Percentiles rank a stretch among this genome's conserved stretches.
These are phyloP conservation scores for Oryctes rhinoceros DNA, from an alignment of 1,140 invertebrate species.

Conservation along the genomic window DNA sequence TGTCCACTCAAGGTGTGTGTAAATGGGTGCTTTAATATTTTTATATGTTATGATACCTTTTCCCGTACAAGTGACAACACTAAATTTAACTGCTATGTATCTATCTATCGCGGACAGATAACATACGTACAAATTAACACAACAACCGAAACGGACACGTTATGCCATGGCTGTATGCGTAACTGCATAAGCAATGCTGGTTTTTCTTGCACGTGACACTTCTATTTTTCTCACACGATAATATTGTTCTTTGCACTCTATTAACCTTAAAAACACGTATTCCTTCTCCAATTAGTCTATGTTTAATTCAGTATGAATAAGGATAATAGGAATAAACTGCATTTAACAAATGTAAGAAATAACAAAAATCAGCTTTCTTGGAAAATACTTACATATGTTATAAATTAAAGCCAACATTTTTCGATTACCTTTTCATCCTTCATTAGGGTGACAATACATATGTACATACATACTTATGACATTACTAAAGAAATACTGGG, in stretches of 20 bases:
- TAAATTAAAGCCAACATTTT: too few relatives aligned
- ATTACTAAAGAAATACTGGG: too few relatives aligned
- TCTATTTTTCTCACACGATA: neutral
- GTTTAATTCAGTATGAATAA: too few relatives aligned
- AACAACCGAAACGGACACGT: neutral
- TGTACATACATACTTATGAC: too few relatives aligned
- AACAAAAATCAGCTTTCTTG: too few relatives aligned
- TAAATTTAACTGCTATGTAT: neutral
- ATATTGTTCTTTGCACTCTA: neutral
- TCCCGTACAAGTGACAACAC: constrained; percentile 10
- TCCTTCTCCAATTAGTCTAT: neutral
- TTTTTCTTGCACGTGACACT: neutral
- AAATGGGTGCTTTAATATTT: constrained; percentile 54
- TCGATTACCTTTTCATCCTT: too few relatives aligned
- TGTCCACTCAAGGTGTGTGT: constrained; percentile 62
- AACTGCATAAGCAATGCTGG: neutral
- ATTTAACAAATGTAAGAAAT: too few relatives aligned
- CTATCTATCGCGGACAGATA: neutral
- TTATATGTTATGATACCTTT: constrained; percentile 29
- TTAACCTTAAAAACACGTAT: neutral
- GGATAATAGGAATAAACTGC: too few relatives aligned
- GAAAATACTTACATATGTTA: too few relatives aligned
- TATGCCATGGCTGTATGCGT: constrained; percentile 17
- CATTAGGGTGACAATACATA: too few relatives aligned
- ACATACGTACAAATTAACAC: neutral